Base-by-base conservation (phyloP, 37 sponge, comb jelly and placozoan genomes). In the Aplysina aerophoba region DNA sequence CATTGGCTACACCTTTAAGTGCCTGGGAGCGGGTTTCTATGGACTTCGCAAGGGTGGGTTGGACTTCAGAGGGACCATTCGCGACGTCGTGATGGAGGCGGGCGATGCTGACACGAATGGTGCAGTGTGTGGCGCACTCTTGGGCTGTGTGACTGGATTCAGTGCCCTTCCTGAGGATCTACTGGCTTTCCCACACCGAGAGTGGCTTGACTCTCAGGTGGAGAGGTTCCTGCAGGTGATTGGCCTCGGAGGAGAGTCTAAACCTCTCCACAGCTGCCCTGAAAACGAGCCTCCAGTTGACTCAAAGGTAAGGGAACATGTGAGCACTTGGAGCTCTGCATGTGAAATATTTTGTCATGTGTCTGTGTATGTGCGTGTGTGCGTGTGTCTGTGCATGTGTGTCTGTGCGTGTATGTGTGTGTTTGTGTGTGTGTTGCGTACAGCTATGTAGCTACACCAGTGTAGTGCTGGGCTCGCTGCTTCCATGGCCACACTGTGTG, bases 71-170 rank as follows among this genome's bases (percentile, higher is more conserved):
- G 37, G 85, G 33, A 74, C 84, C 31, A 80, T 97, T 19, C 88
- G 57, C 17, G 87, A 94, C 36, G 68, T 97, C 38, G 88, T 97
- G 53, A 92, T 92, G 92, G 87, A 97, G 77, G 97, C 84, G 25
- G 97, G 97, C 40, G 97, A 97, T 85, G 97, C 97, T 55, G 97
- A 97, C 90, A 97, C 85, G 44, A 97, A 97, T 85, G 94, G 90
- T 8, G 87, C 97, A 15, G 97, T 97, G 81, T 92, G 87, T 85
- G 97, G 97, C 5, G 97, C 97, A 73, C 86, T 97, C 55, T 37
- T 97, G 63, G 97, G 97, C 36, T 97, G 97, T 84, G 92, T 86
- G 88, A 35, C 92, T 58, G 97, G 97, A 16, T 97, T 86, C 83
- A 69, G 44, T 19, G 84, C 34, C 54, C 95, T 97, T 0, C 97